phyloP scores from a whole-genome alignment of 2,113 vertebrate genomes.

The Pollimyrus isidori region DNA sequence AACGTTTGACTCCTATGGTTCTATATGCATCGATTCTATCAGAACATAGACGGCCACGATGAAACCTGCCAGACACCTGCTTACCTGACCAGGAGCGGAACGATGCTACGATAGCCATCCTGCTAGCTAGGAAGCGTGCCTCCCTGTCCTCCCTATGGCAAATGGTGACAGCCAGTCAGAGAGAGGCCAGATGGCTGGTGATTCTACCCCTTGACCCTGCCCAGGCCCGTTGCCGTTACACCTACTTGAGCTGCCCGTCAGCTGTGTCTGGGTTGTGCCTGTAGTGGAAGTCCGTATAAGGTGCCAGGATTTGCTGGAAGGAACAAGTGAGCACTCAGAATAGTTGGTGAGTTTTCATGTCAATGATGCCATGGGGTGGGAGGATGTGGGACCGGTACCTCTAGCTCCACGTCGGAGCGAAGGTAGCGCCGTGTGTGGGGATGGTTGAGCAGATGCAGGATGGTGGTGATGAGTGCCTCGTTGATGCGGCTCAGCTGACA shows the following conservation, averaged over 20 bases:
- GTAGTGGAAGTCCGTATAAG: conserved; percentile 88
- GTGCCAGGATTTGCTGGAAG: conserved; percentile 76
- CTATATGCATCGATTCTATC: not conserved
- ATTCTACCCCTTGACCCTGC: not conserved
- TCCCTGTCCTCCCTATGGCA: conserved; percentile 86
- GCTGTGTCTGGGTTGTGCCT: conserved; percentile 78
- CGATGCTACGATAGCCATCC: conserved; percentile 93
- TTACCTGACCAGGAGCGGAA: conserved; percentile 98
- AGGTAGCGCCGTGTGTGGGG: conserved; percentile 77
- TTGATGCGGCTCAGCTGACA: conserved; percentile 82
- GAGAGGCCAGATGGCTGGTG: not conserved
- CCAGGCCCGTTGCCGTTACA: conserved; percentile 18
- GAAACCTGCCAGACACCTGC: conserved; percentile 18
- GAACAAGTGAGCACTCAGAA: conserved; percentile 2
- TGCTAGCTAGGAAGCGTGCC: conserved; percentile 86
- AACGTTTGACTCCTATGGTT: not conserved
- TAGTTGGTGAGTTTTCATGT: not conserved
- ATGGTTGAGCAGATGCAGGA: conserved; percentile 85
- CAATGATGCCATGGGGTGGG: not conserved
- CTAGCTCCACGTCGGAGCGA: conserved; percentile 74
- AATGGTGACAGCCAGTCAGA: not conserved
- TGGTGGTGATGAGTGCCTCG: conserved; percentile 78
- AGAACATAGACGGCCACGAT: not conserved
- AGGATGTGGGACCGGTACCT: conserved; percentile 52
- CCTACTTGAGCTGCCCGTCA: conserved; percentile 81